Evolutionary conservation across 2,888 invertebrate species (phyloP).

Genomic region (Scotopteryx bipunctaria): DNA sequence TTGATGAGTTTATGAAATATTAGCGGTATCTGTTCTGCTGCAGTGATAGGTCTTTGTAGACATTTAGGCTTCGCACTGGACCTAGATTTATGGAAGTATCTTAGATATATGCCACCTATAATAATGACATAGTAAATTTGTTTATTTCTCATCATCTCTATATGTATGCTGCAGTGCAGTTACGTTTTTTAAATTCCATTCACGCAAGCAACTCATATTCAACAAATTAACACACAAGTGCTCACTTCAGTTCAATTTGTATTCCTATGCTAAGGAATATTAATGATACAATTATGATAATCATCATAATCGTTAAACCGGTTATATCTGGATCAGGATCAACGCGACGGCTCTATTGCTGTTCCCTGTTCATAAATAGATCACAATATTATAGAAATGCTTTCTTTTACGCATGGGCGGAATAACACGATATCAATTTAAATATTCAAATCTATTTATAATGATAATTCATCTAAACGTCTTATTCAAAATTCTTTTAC

Average conservation of each 20-base stretch:
- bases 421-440: conserved; percentile 26
- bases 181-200: conserved; percentile 33
- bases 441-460: conserved; percentile 37
- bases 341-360: conserved; percentile 45
- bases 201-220: conserved; percentile 33
- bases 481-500: too few relatives aligned
- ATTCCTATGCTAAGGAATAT: conserved; percentile 27
- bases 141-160: too few relatives aligned
- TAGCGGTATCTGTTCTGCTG: conserved; percentile 1
- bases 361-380: conserved; percentile 56
- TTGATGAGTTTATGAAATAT: not conserved
- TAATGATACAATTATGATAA: conserved; percentile 41
- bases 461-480: too few relatives aligned
- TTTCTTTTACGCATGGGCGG: conserved; percentile 23
- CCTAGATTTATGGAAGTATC: too few relatives aligned
- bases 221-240: conserved; percentile 29
- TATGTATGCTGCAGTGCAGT: conserved; percentile 4
- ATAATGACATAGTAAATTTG: not conserved
- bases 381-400: conserved; percentile 51
- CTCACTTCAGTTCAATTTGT: conserved; percentile 47
- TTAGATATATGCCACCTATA: not conserved
- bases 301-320: conserved; percentile 41
- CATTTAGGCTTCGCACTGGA: too few relatives aligned
- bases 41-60: not conserved
- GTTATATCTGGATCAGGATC: conserved; percentile 51